Evolutionary conservation across 2,888 invertebrate genomes (phyloP).

Genomic region (Eremobia ochroleuca): DNA sequence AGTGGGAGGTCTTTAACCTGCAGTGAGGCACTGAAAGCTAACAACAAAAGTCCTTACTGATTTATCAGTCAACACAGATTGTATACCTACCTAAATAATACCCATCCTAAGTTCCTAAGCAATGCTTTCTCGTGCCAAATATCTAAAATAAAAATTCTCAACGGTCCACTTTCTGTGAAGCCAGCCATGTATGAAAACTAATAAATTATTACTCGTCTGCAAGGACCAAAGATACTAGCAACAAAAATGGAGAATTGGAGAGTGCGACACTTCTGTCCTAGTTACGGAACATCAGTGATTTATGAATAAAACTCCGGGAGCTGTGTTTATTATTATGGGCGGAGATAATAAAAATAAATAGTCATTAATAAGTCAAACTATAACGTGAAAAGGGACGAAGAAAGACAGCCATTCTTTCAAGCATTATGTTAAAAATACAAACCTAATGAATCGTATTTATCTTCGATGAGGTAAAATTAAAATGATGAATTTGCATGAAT

Average conservation of each 20-base stretch:
- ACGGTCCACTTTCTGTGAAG: slow-evolving; percentile 17
- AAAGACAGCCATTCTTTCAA: slow-evolving; percentile 9
- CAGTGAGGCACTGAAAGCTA: background rate
- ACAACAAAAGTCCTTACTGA: background rate
- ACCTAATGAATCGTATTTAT: slow-evolving; percentile 7
- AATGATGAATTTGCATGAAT: background rate
- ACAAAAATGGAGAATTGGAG: slow-evolving; percentile 66
- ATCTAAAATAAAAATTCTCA: slow-evolving; percentile 31
- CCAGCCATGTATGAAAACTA: slow-evolving; percentile 29
- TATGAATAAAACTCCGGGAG: slow-evolving; percentile 70
- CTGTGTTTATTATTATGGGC: slow-evolving; percentile 73
- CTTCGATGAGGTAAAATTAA: background rate
- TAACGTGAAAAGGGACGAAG: background rate
- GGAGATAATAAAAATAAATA: slow-evolving; percentile 70
- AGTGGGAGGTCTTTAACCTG: no score
- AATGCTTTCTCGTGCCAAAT: slow-evolving; percentile 31
- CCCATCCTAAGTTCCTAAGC: background rate
- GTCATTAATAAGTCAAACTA: slow-evolving; percentile 61
- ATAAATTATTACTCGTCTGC: slow-evolving; percentile 53
- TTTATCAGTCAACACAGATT: slow-evolving; percentile 1
- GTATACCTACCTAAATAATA: background rate
- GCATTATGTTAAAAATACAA: slow-evolving; percentile 19
- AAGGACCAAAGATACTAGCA: slow-evolving; percentile 55
- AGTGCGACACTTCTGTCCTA: slow-evolving; percentile 67
- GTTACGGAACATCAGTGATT: slow-evolving; percentile 70